Evolutionary conservation across 2,113 vertebrate species (phyloP).

Genomic region (Nothocercus julius): DNA sequence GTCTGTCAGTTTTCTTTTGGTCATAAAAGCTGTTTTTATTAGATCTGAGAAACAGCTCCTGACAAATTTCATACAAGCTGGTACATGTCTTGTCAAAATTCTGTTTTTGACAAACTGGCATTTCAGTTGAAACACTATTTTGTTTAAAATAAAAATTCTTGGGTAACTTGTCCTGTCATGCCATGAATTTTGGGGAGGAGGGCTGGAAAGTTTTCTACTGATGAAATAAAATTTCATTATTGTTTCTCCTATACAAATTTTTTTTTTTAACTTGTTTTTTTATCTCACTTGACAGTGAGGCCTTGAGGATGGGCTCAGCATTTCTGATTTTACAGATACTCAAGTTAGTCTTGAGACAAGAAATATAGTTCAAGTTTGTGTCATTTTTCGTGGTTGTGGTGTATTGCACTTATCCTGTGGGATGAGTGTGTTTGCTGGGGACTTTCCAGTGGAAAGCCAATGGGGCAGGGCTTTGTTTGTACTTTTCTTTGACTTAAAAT

Average conservation of each 20-base stretch:
- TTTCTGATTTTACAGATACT: background rate
- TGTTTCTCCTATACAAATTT: background rate
- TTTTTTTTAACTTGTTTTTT: background rate
- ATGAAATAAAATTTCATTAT: background rate
- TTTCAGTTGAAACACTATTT: background rate
- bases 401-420: background rate
- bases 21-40: background rate
- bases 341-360: background rate
- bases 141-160: background rate
- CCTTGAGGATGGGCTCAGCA: background rate
- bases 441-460: constrained; percentile 14
- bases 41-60: background rate
- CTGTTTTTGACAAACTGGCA: background rate
- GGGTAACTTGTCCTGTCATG: background rate
- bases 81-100: background rate
- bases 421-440: background rate
- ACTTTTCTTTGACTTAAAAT: constrained; percentile 14
- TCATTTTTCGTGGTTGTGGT: background rate
- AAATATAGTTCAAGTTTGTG: background rate
- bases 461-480: background rate
- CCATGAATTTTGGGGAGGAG: background rate
- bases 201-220: too few relatives aligned
- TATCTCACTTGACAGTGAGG: background rate
- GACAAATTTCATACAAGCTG: background rate
- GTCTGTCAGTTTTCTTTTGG: background rate